These are phyloP conservation scores for Cephalopholis sonnerati DNA, from an alignment of 2,113 vertebrate species.

Conservation along the genomic window DNA sequence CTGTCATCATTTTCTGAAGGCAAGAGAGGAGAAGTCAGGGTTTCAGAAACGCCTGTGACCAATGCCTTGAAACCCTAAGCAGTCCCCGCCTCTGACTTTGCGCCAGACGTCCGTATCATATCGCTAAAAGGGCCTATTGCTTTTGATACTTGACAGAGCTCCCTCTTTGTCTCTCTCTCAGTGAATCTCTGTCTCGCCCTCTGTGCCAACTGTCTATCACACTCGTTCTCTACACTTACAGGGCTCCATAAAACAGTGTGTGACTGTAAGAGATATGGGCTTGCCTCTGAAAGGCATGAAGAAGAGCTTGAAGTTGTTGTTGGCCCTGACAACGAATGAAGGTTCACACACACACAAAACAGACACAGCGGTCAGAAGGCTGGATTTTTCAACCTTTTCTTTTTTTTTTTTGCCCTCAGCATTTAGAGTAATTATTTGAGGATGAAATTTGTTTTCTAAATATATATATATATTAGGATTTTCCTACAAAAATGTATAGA, in stretches of 20 bases:
- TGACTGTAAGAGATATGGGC: conserved; percentile 60
- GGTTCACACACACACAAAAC: background rate
- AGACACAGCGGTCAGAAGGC: background rate
- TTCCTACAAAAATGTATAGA: no score
- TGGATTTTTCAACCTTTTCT: conserved; percentile 10
- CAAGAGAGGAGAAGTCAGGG: conserved; percentile 75
- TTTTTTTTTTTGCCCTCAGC: background rate
- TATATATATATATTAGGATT: background rate
- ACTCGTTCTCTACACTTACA: conserved; percentile 55
- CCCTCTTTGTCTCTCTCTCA: conserved; percentile 69
- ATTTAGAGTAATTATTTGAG: background rate
- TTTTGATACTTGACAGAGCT: conserved; percentile 77
- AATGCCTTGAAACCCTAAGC: conserved; percentile 77
- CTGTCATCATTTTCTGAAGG: conserved; percentile 80
- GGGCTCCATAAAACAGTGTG: conserved; percentile 60
- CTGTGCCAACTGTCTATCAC: conserved; percentile 72
- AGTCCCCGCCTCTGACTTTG: conserved; percentile 68
- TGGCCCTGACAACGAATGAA: conserved; percentile 39
- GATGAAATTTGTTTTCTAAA: background rate
- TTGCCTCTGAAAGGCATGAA: conserved; percentile 36
- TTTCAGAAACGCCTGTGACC: conserved; percentile 75
- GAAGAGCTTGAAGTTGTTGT: conserved; percentile 38
- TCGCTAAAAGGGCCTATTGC: conserved; percentile 71
- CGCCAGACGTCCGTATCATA: conserved; percentile 66
- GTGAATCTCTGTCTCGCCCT: conserved; percentile 68